A percentile compares a stretch with the other conserved stretches of the same genome.
Conservation (phyloP, 1,140 invertebrate species). For the Zelostemma sp. region DNA sequence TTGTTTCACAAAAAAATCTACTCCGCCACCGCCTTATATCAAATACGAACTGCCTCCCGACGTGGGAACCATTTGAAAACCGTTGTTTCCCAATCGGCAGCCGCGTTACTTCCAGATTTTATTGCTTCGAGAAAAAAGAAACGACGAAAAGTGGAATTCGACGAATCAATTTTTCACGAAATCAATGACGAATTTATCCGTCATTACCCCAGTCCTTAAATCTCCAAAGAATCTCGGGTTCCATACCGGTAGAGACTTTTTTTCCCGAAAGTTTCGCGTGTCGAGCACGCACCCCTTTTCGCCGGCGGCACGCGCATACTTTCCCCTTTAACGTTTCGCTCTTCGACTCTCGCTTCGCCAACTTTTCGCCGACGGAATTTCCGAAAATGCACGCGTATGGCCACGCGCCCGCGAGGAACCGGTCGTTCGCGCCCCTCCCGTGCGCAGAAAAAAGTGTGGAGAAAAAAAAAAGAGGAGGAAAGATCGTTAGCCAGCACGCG, state of each 20-base stretch:
- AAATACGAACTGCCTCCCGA: slow-evolving; percentile 46
- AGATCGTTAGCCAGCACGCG: slow-evolving; percentile 41
- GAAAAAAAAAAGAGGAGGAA: slow-evolving; percentile 29
- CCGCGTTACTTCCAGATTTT: slow-evolving; percentile 20
- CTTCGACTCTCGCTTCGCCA: not conserved
- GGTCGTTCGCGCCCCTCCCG: slow-evolving; percentile 27
- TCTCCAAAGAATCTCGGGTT: too few species aligned
- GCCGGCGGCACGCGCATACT: slow-evolving; percentile 38
- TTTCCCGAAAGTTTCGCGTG: slow-evolving; percentile 27
- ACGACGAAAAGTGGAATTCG: too few species aligned
- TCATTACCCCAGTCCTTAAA: too few species aligned
- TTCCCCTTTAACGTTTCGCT: slow-evolving; percentile 17
- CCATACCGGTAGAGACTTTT: too few species aligned
- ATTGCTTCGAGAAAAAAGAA: slow-evolving; percentile 18
- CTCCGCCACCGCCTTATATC: slow-evolving; percentile 60
- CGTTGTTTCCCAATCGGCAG: slow-evolving; percentile 22
- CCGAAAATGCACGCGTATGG: slow-evolving; percentile 40
- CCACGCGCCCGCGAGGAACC: slow-evolving; percentile 38
- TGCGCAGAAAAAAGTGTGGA: slow-evolving; percentile 26
- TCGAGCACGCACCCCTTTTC: slow-evolving; percentile 46
- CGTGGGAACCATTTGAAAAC: slow-evolving; percentile 42
- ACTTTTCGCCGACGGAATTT: slow-evolving; percentile 42
- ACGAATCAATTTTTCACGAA: too few species aligned
- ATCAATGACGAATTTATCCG: too few species aligned
- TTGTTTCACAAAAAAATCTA: slow-evolving; percentile 63